Evolutionary conservation across 2,888 invertebrate genomes (phyloP).

Genomic region (Glomeris marginata): DNA sequence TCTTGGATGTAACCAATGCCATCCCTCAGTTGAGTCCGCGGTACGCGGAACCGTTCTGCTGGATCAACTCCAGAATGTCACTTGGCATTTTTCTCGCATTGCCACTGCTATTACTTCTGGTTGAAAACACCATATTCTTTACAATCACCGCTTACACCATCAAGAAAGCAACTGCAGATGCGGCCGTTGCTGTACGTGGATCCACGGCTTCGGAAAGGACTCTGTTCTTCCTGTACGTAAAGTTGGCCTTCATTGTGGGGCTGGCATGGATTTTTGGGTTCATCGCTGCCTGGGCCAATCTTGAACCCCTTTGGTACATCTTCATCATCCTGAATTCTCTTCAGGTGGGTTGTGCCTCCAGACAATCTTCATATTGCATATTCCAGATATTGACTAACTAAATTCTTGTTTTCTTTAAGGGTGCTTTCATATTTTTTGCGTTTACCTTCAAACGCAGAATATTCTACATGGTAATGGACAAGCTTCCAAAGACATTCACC

Average conservation of each 20-base stretch:
- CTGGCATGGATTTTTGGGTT: constrained; percentile 34
- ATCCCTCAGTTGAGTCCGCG: constrained; percentile 14
- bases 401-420: constrained; percentile 23
- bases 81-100: constrained; percentile 30
- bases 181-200: background rate
- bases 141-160: constrained; percentile 24
- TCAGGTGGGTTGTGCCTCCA: no score
- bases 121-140: constrained; percentile 29
- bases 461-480: background rate
- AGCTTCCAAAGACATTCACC: no score
- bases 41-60: constrained; percentile 24
- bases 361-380: no score
- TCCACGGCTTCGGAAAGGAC: background rate
- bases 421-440: constrained; percentile 35
- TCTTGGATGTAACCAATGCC: constrained; percentile 17
- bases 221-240: constrained; percentile 21
- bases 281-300: constrained; percentile 26
- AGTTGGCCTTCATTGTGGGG: constrained; percentile 32
- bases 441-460: constrained; percentile 26
- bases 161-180: no score
- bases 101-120: constrained; percentile 28
- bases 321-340: constrained; percentile 34
- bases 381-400: constrained; percentile 14
- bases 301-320: constrained; percentile 30
- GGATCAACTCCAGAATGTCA: constrained; percentile 28